Evolutionary conservation across 92 coral and sea anemone genomes (phyloP).

Genomic region (Palythoa heliodiscus): DNA sequence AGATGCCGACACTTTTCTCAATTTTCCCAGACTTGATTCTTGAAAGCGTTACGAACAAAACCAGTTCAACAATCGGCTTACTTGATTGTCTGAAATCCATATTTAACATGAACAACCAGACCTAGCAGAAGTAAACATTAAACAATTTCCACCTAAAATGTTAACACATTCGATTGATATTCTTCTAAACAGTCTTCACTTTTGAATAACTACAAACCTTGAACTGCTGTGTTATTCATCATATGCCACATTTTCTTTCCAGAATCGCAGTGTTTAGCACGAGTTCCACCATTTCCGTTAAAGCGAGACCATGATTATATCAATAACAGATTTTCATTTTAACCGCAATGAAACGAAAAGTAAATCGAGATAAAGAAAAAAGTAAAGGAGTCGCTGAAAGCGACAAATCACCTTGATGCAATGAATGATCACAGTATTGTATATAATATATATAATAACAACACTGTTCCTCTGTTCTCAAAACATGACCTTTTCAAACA

Average conservation of each 20-base stretch:
- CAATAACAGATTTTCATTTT: neutral
- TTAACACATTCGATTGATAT: too few relatives aligned
- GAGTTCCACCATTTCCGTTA: neutral
- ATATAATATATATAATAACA: neutral
- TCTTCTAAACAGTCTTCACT: neutral
- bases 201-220: neutral
- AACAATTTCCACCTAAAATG: neutral
- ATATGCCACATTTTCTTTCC: neutral
- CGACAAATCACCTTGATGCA: neutral
- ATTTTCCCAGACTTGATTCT: neutral
- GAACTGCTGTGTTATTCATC: neutral
- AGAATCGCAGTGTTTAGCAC: neutral
- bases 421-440: neutral
- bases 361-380: neutral
- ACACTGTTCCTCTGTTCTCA: constrained; percentile 1
- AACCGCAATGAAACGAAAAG: neutral
- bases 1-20: neutral
- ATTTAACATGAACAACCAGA: neutral
- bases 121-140: neutral
- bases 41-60: neutral
- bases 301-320: neutral
- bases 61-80: neutral
- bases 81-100: neutral
- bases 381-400: neutral
- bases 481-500: constrained; percentile 29